phyloP scores from a whole-genome alignment of 2,888 invertebrate genomes.

The Julus scandinavius region DNA sequence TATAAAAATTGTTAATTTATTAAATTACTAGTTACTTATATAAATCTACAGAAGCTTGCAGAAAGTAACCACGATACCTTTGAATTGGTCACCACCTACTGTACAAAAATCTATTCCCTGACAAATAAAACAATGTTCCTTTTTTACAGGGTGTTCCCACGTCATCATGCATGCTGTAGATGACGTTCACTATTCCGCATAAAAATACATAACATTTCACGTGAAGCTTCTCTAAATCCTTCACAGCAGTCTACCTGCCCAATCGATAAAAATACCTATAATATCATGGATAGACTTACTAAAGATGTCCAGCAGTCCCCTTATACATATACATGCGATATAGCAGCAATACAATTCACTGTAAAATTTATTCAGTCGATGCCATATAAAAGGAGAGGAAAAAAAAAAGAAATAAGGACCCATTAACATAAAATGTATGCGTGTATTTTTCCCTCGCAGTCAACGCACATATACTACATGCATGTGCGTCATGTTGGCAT shows the following conservation, averaged over 20 bases:
- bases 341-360: neutral
- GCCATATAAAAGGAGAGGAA: neutral
- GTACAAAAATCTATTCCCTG: neutral
- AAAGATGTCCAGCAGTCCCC: constrained; percentile 29
- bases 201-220: constrained; percentile 16
- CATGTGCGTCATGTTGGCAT: constrained; percentile 27
- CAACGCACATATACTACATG: neutral
- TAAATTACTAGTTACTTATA: too few relatives aligned
- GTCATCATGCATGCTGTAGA: neutral
- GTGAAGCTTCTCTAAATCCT: constrained; percentile 6
- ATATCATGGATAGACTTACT: neutral
- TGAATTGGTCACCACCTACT: neutral
- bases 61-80: too few relatives aligned
- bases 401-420: constrained; percentile 8
- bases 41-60: too few relatives aligned
- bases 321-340: constrained; percentile 30
- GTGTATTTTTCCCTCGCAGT: neutral
- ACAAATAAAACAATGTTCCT: neutral
- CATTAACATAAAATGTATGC: constrained; percentile 12
- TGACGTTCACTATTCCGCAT: neutral
- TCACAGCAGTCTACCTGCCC: constrained; percentile 22
- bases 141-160: neutral
- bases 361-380: constrained; percentile 32
- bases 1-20: too few relatives aligned
- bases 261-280: constrained; percentile 42